Percentiles rank a stretch among this genome's conserved stretches.
These are phyloP conservation scores for Neocloeon triangulifer DNA, from an alignment of 1,140 invertebrate genomes.

Conservation along the genomic window DNA sequence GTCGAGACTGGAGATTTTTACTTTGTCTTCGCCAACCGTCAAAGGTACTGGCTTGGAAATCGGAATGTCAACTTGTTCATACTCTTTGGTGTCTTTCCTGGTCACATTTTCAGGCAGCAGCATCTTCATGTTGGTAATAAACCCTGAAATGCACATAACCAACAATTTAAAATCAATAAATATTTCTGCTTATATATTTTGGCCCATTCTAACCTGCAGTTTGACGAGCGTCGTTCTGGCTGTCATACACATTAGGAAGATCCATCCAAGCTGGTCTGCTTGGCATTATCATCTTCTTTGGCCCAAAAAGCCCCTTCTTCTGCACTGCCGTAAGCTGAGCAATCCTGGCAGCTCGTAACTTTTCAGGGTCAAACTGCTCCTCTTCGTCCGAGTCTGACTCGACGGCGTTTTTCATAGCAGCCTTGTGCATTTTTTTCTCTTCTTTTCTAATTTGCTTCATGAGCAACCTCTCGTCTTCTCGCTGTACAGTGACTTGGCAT, in stretches of 20 bases:
- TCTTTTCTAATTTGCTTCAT: constrained; percentile 68
- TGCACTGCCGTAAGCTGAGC: constrained; percentile 4
- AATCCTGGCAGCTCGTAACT: constrained; percentile 10
- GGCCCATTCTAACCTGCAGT: background rate
- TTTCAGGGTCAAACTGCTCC: constrained; percentile 11
- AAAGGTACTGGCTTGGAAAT: constrained; percentile 36
- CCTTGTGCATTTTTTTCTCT: constrained; percentile 56
- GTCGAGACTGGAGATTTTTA: constrained; percentile 54
- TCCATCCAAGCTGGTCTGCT: too few species aligned
- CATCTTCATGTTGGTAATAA: constrained; percentile 55
- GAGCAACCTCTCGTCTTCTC: constrained; percentile 58
- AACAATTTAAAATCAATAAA: constrained; percentile 4
- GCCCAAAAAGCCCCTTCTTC: too few species aligned
- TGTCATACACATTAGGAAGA: too few species aligned
- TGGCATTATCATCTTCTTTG: too few species aligned
- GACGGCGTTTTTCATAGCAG: too few species aligned
- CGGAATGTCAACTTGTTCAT: constrained; percentile 77
- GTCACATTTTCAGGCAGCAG: constrained; percentile 52
- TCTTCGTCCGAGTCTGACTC: constrained; percentile 15
- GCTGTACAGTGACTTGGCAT: constrained; percentile 58
- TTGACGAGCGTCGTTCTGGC: too few species aligned
- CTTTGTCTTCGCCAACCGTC: constrained; percentile 38
- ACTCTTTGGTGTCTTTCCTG: constrained; percentile 42
- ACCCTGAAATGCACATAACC: constrained; percentile 24
- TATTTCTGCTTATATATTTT: constrained; percentile 1